Evolutionary conservation across 1,140 invertebrate species (phyloP), one percentile per base, ranked within the genome.

Genomic region (Aphaenogaster floridana): DNA sequence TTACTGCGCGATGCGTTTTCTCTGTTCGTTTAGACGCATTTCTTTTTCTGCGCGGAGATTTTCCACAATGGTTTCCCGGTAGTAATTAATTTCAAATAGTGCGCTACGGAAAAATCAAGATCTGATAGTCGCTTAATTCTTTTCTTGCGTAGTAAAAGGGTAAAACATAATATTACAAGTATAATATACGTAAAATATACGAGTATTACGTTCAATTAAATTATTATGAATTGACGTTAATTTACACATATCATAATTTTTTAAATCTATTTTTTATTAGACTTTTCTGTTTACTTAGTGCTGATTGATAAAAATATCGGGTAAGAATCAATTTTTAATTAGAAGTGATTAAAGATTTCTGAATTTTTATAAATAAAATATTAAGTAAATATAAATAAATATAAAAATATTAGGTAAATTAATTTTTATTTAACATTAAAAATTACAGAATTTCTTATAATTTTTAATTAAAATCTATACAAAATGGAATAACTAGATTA

Each of bases 1-100:
- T 84, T 84, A 74, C 21, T 8, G 66, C 28, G 34, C 21, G 28
- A 72, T 83, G 54, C 34, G 54, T 84, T 84, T 84, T 76, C 69
- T 63, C 54, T 74, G 42, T 61, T 50, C 57, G 34, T 42, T 84
- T 57, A 48, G 15, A 64, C 17, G 17, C 5, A 3, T 61, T 76
- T 61, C 45, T 76, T 4, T 76, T 50, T 21, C 34, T 61, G 11
- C 28, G 13, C 17, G 8, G 13, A 63, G 7, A 39, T 61, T 63
- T 74, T 63, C 64, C n/a, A 59, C 15, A 39, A 34, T 2, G 8
- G 42, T 72, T 84, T 76, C 8, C 17, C 4, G 28, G 34, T 21
- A 15, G 9, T 28, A 57, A 76, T 76, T 61, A 72, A 83, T 74
- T 81, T 83, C 36, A 5, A 83, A 28, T 28, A 15, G n/a, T 36